Percentiles rank a stretch among this genome's conserved stretches.
Evolutionary conservation across 2,113 vertebrate species (phyloP).

Genomic region (Neoarius graeffei): DNA sequence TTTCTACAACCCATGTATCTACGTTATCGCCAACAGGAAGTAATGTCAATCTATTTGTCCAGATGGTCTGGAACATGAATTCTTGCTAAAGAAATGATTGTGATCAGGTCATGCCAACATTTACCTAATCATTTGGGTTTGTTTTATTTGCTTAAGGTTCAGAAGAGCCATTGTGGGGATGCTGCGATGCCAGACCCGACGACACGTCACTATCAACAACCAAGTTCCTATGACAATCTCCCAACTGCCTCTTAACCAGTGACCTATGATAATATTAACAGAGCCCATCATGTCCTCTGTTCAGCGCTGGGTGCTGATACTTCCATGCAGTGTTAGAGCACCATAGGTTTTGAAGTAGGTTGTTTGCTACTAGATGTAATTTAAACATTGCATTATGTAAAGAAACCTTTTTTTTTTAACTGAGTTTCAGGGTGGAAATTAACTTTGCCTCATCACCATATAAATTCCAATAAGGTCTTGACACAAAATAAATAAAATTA

Average conservation of each 20-base stretch:
- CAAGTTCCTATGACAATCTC: conserved; percentile 82
- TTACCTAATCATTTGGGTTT: conserved; percentile 11
- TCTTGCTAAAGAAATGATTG: not conserved
- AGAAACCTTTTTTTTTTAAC: not conserved
- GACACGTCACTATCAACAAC: conserved; percentile 79
- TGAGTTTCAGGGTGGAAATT: not conserved
- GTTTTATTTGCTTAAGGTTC: conserved; percentile 74
- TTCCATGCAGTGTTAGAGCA: not conserved
- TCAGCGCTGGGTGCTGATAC: conserved; percentile 41
- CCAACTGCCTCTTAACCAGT: conserved; percentile 68
- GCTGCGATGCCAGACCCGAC: conserved; percentile 85
- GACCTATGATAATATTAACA: conserved; percentile 35
- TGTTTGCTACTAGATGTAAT: not conserved
- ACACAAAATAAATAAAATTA: not conserved
- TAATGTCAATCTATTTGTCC: conserved; percentile 60
- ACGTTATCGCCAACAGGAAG: conserved; percentile 94
- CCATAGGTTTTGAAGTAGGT: not conserved
- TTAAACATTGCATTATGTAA: not conserved
- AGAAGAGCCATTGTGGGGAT: conserved; percentile 88
- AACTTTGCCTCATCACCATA: not conserved
- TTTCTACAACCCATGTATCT: conserved; percentile 98
- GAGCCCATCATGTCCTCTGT: not conserved
- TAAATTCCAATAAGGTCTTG: not conserved
- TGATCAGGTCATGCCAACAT: not conserved
- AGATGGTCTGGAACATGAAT: not conserved